Percentiles rank a stretch among this genome's conserved stretches.
These are phyloP conservation scores for Artibeus jamaicensis DNA, from an alignment of 2,797 vertebrate genomes.

Conservation along the genomic window DNA sequence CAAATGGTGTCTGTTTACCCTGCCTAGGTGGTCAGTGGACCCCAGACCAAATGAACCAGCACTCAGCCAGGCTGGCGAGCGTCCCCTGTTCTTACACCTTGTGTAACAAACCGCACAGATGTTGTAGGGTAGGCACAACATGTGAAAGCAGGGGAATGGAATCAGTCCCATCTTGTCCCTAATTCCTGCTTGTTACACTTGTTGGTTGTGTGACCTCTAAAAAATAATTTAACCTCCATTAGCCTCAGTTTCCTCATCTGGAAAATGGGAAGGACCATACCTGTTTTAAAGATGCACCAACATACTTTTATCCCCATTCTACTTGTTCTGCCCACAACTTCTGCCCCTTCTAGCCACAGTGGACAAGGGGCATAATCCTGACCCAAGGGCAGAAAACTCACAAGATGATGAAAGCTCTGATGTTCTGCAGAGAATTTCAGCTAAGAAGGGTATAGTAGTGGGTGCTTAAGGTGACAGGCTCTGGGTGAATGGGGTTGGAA, in stretches of 20 bases:
- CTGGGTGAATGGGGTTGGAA: not conserved
- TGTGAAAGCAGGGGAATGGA: not conserved
- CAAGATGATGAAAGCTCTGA: not conserved
- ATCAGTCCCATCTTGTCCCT: not conserved
- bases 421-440: not conserved
- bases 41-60: not conserved
- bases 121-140: not conserved
- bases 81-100: not conserved
- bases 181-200: not conserved
- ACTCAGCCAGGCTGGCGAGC: not conserved
- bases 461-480: not conserved
- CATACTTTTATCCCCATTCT: not conserved
- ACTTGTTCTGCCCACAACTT: not conserved
- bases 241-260: not conserved
- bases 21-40: not conserved
- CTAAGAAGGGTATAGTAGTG: not conserved
- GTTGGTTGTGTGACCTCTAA: not conserved
- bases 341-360: not conserved
- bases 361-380: not conserved
- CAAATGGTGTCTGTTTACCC: not conserved
- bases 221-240: not conserved
- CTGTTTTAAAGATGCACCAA: not conserved
- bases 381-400: not conserved
- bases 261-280: not conserved
- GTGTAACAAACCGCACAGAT: not conserved